Evolutionary conservation across 2,888 invertebrate genomes (phyloP).

Genomic region (Machimus atricapillus): DNA sequence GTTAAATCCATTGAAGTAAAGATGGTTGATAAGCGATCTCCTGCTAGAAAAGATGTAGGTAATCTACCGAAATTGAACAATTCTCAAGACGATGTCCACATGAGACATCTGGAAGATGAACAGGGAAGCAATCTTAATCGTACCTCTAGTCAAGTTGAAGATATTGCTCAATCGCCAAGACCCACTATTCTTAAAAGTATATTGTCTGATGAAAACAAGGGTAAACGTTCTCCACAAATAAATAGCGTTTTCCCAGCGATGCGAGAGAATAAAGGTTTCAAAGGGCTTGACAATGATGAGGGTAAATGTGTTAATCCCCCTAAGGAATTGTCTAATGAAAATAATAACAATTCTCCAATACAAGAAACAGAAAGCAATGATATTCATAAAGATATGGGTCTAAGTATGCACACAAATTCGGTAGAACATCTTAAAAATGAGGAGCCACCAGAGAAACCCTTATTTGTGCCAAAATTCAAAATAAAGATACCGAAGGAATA

Average conservation of each 20-base stretch:
- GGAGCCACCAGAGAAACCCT: slow-evolving; percentile 41
- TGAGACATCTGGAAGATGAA: neutral
- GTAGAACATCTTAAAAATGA: neutral
- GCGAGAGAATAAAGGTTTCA: neutral
- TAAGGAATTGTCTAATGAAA: neutral
- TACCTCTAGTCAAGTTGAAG: neutral
- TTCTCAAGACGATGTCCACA: neutral
- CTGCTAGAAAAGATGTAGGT: neutral
- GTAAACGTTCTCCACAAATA: neutral
- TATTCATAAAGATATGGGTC: neutral
- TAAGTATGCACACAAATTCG: neutral
- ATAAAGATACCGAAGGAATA: slow-evolving; percentile 72
- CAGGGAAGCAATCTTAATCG: neutral
- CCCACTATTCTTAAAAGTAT: neutral
- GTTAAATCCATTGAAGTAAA: neutral
- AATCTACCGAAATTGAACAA: neutral
- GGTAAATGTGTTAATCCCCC: neutral
- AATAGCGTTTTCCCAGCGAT: neutral
- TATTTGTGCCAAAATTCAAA: slow-evolving; percentile 72
- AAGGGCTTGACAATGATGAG: neutral
- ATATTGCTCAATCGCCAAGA: neutral
- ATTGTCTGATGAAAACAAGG: neutral
- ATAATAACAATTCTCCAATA: neutral
- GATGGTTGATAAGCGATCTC: neutral
- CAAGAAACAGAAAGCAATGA: neutral